Base-by-base conservation (phyloP, 2,797 vertebrate species). In the Notolabrus celidotus region DNA sequence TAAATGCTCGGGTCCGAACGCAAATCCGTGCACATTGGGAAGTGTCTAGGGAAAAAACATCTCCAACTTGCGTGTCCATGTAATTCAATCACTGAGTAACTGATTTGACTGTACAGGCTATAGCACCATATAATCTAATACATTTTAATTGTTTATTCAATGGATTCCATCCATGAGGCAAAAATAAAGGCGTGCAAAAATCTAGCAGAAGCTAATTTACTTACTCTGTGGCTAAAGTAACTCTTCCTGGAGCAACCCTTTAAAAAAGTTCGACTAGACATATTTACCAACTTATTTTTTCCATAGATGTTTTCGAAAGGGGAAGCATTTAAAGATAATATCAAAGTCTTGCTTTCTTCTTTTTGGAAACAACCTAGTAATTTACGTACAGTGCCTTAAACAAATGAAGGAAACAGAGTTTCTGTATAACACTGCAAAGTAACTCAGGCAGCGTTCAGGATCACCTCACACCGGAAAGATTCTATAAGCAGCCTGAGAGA, bases 401-500 rank as follows among this genome's bases (percentile, higher is more conserved):
- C 7, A 23, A 55, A 52, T 38, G 12, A 66, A 14, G 19, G 10
- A 1, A 66, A 33, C 23, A 25, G 14, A 27, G 16, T 11, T 15
- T 23, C 10, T n/a, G 16, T 51, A 33, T 16, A 4, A 12, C 15
- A 29, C n/a, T 43, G 33, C 10, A 57, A 47, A 67, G 20, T 4
- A 49, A n/a, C 16, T 47, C 3, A 16, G 17, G 22, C 41, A 45
- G 29, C 11, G 16, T 59, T 61, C 25, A 59, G 1, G 22, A 55
- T 79, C 71, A 42, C 50, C 42, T 52, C 5, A 39, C 22, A 34
- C 54, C 50, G 43, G 43, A 61, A 58, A 42, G 23, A 47, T 10
- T 56, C 23, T 38, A 15, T 58, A 64, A 69, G 17, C 45, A 25
- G 49, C 43, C 55, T 46, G 33, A 50, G 47, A 25, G 71, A 56